Evolutionary conservation across 2,113 vertebrate species (phyloP).

Genomic region (Tychaedon coryphoeus): DNA sequence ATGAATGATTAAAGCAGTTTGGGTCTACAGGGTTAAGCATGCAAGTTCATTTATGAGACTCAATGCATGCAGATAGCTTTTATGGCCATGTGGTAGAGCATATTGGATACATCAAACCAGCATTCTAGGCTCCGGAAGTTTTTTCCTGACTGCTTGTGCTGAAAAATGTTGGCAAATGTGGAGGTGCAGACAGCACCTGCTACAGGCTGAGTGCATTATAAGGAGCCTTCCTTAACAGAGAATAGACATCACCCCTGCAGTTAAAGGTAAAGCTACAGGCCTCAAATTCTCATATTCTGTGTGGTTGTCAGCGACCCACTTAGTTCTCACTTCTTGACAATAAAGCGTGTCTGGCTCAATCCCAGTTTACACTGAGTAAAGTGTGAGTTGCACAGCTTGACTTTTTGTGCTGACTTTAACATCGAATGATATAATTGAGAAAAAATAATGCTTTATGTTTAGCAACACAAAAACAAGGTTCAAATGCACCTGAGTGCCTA

Average conservation of each 20-base stretch:
- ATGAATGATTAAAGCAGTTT: not conserved
- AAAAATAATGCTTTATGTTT: not conserved
- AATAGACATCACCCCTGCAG: not conserved
- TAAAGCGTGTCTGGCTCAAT: not conserved
- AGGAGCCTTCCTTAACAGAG: not conserved
- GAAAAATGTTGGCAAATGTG: not conserved
- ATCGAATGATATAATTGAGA: not conserved
- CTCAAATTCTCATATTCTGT: not conserved
- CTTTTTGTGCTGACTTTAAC: not conserved
- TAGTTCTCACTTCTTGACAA: not conserved
- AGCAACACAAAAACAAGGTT: not conserved
- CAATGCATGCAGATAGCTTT: not conserved
- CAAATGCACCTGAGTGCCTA: not conserved
- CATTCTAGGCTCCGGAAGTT: not conserved
- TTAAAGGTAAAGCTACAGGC: not conserved
- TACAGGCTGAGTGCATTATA: not conserved
- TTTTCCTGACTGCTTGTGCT: not conserved
- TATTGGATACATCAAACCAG: constrained; percentile 12
- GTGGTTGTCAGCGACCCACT: not conserved
- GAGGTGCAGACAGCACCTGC: not conserved
- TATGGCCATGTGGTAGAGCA: not conserved
- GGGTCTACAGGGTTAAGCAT: not conserved
- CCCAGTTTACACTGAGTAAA: not conserved
- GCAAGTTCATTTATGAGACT: not conserved
- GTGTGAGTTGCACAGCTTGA: not conserved